Base-by-base conservation (phyloP, 1,140 invertebrate genomes). In the Micrasema longulum region DNA sequence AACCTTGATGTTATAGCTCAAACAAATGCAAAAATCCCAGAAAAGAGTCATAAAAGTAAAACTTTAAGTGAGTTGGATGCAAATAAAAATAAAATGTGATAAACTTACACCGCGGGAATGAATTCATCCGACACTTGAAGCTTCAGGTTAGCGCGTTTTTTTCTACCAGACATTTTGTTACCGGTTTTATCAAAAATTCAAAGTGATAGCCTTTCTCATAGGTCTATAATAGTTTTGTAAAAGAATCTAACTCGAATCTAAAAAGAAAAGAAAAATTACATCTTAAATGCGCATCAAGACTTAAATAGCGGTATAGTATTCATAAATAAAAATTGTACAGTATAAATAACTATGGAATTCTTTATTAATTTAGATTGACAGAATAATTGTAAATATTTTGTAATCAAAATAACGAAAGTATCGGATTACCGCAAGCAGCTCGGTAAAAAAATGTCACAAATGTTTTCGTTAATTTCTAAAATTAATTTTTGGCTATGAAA, bases 51-150 rank as follows among this genome's bases (percentile, higher is more conserved):
- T n/a, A n/a, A n/a, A n/a, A n/a, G n/a, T n/a, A n/a, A n/a, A n/a
- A 36, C 36, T 36, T 35, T 57, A 36, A 60, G 35, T 60, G 20
- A 38, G 16, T 22, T 1, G 55, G 55, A 38, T n/a, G 36, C 14
- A 43, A 31, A 31, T 18, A 18, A 41, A 38, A 41, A 60, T 22
- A 38, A 38, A 14, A 41, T 38, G 9, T 38, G 55, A 9, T 47
- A 47, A n/a, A 82, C 83, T 77, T 81, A 86, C 85, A 86, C 79
- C 69, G 82, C 71, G 62, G 72, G 43, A 53, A 81, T 76, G 9
- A 72, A 64, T 73, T 86, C 85, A 7, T 86, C 84, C 1, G 83
- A 82, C 14, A 86, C 82, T 74, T 84, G 81, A 11, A 87, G 76
- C 77, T 82, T 86, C 48, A 87, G 77, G 69, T 83, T 81, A 10